These are phyloP conservation scores for Fringilla coelebs DNA, from an alignment of 2,797 vertebrate genomes.

Conservation along the genomic window DNA sequence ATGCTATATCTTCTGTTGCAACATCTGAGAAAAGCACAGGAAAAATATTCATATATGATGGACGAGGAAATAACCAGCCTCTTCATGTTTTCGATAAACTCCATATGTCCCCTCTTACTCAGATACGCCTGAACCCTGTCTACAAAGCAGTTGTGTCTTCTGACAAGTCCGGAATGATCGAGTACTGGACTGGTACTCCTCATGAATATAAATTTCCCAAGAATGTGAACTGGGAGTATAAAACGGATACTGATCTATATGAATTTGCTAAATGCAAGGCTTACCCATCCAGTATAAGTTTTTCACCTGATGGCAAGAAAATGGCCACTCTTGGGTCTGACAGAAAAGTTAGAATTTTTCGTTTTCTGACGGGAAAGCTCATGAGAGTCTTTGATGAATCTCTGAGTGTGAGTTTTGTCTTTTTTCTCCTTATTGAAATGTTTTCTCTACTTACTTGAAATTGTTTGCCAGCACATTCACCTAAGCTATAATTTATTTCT, in stretches of 20 bases:
- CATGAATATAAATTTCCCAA: constrained; percentile 92
- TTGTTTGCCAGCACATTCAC: neutral
- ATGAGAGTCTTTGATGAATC: constrained; percentile 98
- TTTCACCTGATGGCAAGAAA: constrained; percentile 92
- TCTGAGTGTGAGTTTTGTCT: constrained; percentile 84
- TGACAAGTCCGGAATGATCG: constrained; percentile 95
- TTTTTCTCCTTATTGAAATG: neutral
- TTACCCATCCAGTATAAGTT: constrained; percentile 89
- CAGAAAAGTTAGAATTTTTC: constrained; percentile 96
- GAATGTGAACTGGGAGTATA: constrained; percentile 92
- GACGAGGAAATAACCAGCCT: constrained; percentile 86
- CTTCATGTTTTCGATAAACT: constrained; percentile 92
- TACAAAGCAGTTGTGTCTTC: constrained; percentile 91
- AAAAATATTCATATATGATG: constrained; percentile 95
- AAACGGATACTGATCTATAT: constrained; percentile 97
- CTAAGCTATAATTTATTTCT: neutral
- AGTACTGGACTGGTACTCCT: constrained; percentile 95
- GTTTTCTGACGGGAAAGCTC: constrained; percentile 93
- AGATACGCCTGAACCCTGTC: constrained; percentile 88
- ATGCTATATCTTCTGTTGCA: constrained; percentile 94
- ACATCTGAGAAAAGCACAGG: constrained; percentile 96
- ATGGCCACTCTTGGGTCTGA: constrained; percentile 96
- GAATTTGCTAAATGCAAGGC: constrained; percentile 97
- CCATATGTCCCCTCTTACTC: constrained; percentile 87
- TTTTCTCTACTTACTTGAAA: neutral